phyloP scores from a whole-genome alignment of 2,113 vertebrate species.

The Rhynchopsitta pachyrhyncha region DNA sequence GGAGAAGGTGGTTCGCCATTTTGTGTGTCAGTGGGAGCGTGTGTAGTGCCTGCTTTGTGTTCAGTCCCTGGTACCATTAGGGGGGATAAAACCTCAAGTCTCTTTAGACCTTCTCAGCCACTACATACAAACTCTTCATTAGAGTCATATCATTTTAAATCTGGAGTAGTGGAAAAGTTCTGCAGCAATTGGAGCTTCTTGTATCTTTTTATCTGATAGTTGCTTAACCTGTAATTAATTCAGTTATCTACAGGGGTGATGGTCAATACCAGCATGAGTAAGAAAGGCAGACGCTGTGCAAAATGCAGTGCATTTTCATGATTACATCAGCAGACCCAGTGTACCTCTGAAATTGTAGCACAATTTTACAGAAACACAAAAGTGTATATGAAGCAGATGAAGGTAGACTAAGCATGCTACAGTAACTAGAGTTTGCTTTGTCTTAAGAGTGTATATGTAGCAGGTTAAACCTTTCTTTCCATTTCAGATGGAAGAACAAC shows the following conservation, averaged over 20 bases:
- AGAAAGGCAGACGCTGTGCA: background rate
- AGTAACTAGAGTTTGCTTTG: background rate
- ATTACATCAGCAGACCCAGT: background rate
- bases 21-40: background rate
- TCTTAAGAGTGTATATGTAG: background rate
- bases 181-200: background rate
- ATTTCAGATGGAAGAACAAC: background rate
- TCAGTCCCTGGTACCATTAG: accelerated
- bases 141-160: background rate
- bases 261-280: accelerated
- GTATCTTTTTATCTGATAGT: background rate
- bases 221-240: background rate
- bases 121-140: background rate
- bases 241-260: background rate
- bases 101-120: background rate
- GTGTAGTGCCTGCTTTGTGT: background rate
- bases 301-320: background rate
- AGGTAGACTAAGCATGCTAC: background rate
- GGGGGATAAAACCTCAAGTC: background rate
- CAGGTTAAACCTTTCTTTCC: background rate
- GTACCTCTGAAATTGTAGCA: background rate
- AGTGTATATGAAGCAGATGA: background rate
- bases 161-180: background rate
- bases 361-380: background rate
- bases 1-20: background rate